These are phyloP conservation scores for Leucopternis melanops DNA, from an alignment of 2,113 vertebrate species.

Conservation along the genomic window DNA sequence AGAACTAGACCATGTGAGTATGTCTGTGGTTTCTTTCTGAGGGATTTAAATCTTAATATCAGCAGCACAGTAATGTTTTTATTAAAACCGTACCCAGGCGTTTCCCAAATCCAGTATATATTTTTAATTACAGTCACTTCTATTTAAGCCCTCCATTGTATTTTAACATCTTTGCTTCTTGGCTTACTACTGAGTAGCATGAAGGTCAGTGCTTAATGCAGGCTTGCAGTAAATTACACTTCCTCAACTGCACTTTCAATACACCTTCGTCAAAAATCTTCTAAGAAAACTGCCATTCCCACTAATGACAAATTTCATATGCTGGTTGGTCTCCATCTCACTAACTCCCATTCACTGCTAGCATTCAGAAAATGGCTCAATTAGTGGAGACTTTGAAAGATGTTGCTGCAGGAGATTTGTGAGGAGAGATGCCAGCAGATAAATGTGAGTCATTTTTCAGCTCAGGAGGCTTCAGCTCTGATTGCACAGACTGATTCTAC, in stretches of 20 bases:
- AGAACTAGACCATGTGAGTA: neutral
- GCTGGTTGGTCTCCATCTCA: neutral
- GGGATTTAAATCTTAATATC: neutral
- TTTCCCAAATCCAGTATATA: neutral
- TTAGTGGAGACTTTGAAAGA: constrained; percentile 6
- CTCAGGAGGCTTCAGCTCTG: constrained; percentile 13
- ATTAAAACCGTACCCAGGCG: neutral
- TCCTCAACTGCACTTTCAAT: neutral
- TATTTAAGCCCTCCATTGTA: neutral
- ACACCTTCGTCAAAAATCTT: neutral
- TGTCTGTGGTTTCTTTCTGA: neutral
- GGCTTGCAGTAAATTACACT: neutral
- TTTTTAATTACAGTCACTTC: constrained; percentile 8
- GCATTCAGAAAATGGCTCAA: constrained; percentile 46
- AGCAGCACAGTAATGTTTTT: neutral
- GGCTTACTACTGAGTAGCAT: neutral
- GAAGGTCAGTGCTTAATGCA: neutral
- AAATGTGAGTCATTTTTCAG: constrained; percentile 29
- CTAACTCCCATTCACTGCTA: neutral
- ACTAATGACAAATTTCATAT: neutral
- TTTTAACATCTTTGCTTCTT: neutral
- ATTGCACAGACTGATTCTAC: constrained; percentile 22
- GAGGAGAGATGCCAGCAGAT: constrained; percentile 25
- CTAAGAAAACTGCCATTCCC: neutral
- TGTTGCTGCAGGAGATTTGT: constrained; percentile 12